These are phyloP conservation scores for Bradypodion ventrale DNA, from an alignment of 2,797 vertebrate genomes.

Conservation along the genomic window DNA sequence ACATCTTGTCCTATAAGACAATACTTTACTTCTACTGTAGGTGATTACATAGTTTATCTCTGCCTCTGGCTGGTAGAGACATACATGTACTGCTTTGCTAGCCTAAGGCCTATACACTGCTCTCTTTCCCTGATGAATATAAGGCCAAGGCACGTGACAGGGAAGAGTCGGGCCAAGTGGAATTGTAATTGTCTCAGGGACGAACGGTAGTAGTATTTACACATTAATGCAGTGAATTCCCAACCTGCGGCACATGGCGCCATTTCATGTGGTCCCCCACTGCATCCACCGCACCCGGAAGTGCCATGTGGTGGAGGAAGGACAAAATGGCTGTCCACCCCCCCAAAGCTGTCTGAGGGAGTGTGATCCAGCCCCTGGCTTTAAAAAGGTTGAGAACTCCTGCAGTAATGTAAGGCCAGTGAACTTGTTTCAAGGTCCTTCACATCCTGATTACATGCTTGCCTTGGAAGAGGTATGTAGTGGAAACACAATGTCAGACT, in stretches of 20 bases:
- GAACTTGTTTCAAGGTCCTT: background rate
- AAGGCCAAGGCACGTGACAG: background rate
- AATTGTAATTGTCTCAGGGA: background rate
- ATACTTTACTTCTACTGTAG: background rate
- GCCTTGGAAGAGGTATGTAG: background rate
- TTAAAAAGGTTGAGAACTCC: no score
- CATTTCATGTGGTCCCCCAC: no score
- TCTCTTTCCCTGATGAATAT: background rate
- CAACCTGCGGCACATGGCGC: no score
- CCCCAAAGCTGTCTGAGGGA: no score
- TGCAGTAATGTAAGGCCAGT: no score
- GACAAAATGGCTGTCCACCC: no score
- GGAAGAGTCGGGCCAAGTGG: background rate
- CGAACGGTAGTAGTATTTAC: no score
- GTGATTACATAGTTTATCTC: background rate
- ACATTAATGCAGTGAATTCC: no score
- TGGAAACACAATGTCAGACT: background rate
- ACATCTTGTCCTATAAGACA: background rate
- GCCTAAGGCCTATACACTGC: background rate
- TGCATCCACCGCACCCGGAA: no score
- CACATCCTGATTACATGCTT: no score
- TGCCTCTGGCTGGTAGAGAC: background rate
- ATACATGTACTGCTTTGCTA: background rate
- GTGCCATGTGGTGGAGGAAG: no score
- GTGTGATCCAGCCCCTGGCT: no score